Evolutionary conservation across 2,797 vertebrate species (phyloP).

Genomic region (Bradypus variegatus): DNA sequence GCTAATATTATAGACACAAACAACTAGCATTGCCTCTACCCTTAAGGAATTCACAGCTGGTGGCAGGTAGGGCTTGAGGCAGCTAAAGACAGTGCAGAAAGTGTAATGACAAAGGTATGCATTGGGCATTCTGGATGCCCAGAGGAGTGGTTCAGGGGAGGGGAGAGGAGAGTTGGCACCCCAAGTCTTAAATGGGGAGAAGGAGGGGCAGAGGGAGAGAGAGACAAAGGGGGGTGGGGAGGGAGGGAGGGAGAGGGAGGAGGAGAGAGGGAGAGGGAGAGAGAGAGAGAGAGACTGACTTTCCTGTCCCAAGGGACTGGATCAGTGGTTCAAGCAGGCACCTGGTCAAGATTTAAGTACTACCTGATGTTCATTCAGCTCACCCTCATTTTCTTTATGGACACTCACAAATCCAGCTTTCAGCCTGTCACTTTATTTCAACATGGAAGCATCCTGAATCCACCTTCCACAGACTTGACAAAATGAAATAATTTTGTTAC

Average conservation of each 20-base stretch:
- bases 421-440: neutral
- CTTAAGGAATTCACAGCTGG: neutral
- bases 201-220: neutral
- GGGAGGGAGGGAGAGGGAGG: neutral
- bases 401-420: neutral
- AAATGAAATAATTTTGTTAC: constrained; percentile 34
- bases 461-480: neutral
- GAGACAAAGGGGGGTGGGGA: neutral
- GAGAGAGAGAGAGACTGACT: neutral
- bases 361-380: neutral
- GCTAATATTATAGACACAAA: neutral
- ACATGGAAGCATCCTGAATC: neutral
- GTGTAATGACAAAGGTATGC: neutral
- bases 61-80: neutral
- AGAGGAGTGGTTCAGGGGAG: neutral
- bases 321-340: neutral
- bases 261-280: no score
- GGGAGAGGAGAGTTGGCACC: neutral
- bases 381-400: neutral
- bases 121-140: neutral
- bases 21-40: neutral
- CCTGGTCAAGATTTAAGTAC: neutral
- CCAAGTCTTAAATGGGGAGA: neutral
- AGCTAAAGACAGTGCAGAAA: neutral
- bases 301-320: neutral